These are phyloP conservation scores for Allobates femoralis DNA, from an alignment of 2,797 vertebrate species.

Conservation along the genomic window DNA sequence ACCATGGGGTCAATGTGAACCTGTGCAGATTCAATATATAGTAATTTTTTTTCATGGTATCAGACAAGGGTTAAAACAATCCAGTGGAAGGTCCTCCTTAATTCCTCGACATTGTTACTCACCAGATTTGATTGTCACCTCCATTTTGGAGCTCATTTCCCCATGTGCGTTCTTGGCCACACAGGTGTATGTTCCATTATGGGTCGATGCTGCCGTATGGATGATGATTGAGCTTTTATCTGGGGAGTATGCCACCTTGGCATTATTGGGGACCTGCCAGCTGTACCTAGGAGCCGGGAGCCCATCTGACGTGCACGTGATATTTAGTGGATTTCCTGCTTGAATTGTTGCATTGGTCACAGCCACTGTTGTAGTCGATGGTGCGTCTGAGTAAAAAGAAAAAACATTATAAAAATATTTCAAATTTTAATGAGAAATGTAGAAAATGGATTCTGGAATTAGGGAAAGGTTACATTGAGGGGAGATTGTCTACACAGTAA, in stretches of 20 bases:
- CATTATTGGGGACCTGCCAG: conserved; percentile 18
- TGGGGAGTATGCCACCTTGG: background rate
- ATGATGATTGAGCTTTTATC: conserved; percentile 5
- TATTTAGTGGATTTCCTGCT: conserved; percentile 8
- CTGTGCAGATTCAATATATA: no score
- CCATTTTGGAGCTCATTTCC: accelerated
- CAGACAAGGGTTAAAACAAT: no score
- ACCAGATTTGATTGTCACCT: background rate
- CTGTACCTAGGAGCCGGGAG: background rate
- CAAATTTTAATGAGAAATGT: background rate
- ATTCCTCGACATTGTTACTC: background rate
- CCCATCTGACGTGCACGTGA: conserved; percentile 25
- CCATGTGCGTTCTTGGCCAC: conserved; percentile 1
- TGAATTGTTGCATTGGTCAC: background rate
- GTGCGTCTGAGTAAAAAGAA: conserved; percentile 20
- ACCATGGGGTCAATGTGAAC: no score
- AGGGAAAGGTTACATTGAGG: background rate
- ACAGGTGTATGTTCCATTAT: conserved; percentile 30
- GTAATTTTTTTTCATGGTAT: no score
- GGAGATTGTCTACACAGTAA: background rate
- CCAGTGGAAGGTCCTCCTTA: background rate
- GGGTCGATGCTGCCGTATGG: background rate
- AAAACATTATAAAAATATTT: background rate
- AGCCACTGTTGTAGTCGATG: background rate
- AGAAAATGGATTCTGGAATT: background rate